Evolutionary conservation across 2,888 invertebrate genomes (phyloP).

Genomic region (Conchocele bisecta): DNA sequence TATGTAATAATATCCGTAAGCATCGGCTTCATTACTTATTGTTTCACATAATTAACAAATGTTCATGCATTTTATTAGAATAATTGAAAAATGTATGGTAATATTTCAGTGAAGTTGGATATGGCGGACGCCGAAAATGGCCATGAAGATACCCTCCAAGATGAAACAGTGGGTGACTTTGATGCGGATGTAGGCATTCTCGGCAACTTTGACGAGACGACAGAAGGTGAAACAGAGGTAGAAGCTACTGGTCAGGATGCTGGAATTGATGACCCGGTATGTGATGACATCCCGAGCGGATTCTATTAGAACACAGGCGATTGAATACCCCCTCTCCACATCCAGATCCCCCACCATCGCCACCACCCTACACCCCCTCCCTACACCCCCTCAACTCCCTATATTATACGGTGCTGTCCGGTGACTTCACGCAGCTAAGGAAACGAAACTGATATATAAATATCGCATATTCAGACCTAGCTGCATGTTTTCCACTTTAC

Average conservation of each 20-base stretch:
- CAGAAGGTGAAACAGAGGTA: constrained; percentile 53
- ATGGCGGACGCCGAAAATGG: constrained; percentile 61
- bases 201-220: constrained; percentile 55
- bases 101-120: too few relatives aligned
- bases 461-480: too few relatives aligned
- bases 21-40: too few relatives aligned
- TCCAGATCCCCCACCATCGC: not conserved
- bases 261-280: constrained; percentile 71
- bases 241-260: constrained; percentile 58
- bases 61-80: not conserved
- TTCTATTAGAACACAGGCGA: too few relatives aligned
- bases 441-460: too few relatives aligned
- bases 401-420: too few relatives aligned
- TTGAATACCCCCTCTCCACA: too few relatives aligned
- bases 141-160: constrained; percentile 49
- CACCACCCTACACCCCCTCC: too few relatives aligned
- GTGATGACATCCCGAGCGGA: not conserved
- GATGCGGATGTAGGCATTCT: constrained; percentile 56
- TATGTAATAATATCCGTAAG: too few relatives aligned
- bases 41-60: not conserved
- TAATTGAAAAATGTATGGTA: not conserved
- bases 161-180: constrained; percentile 58
- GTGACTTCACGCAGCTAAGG: too few relatives aligned
- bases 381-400: too few relatives aligned
- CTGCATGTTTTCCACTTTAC: too few relatives aligned